Conservation (phyloP, 1,140 invertebrate species). For the Scaptodrosophila lebanonensis region DNA sequence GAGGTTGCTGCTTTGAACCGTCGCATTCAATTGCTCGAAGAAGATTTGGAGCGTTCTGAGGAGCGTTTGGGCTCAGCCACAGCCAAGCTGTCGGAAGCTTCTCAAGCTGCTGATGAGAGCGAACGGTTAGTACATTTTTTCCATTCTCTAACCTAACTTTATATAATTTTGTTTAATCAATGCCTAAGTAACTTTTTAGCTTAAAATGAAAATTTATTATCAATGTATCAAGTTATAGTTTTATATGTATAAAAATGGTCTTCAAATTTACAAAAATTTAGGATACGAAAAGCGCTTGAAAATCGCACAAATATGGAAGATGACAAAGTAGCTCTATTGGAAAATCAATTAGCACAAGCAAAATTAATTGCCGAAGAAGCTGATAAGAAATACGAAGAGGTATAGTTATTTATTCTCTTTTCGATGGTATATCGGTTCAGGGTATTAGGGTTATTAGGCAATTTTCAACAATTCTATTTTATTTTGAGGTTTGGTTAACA, state of each 20-base stretch:
- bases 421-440: conserved; percentile 38
- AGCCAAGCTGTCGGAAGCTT: conserved; percentile 98
- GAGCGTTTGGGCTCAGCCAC: conserved; percentile 97
- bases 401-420: conserved; percentile 77
- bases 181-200: too few species aligned
- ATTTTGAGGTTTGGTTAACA: conserved; percentile 63
- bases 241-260: conserved; percentile 23
- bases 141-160: conserved; percentile 23
- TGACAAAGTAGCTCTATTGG: conserved; percentile 95
- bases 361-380: conserved; percentile 98
- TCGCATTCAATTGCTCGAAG: conserved; percentile 98
- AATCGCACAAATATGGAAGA: conserved; percentile 99
- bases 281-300: conserved; percentile 99
- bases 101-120: conserved; percentile 99
- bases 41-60: conserved; percentile 98
- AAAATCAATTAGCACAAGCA: conserved; percentile 96
- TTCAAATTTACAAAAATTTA: conserved; percentile 77
- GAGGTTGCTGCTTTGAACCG: conserved; percentile 98
- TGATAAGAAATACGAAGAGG: conserved; percentile 99
- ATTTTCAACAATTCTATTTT: conserved; percentile 2
- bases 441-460: conserved; percentile 73
- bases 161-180: not conserved
- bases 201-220: too few species aligned
- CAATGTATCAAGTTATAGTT: conserved; percentile 62
- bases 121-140: conserved; percentile 90